Evolutionary conservation across 1,140 invertebrate genomes (phyloP).

Genomic region (Lithobius niger): DNA sequence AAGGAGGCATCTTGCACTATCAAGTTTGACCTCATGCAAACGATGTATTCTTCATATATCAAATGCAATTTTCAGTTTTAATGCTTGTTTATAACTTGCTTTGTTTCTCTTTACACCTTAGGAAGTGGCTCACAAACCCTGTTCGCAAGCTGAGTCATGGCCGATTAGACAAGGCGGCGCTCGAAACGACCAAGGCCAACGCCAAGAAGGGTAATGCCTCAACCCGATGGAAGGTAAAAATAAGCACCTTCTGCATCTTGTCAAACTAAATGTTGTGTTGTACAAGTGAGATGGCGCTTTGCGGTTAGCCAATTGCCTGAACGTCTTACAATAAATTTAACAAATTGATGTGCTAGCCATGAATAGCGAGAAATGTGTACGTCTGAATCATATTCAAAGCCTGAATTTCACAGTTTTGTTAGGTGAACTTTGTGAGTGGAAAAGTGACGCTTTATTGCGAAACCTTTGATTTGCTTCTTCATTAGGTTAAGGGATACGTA

Average conservation of each 20-base stretch:
- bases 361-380: no score
- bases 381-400: no score
- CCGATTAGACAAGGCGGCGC: slow-evolving; percentile 57
- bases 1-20: neutral
- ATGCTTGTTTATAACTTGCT: neutral
- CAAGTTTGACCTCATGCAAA: neutral
- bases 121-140: slow-evolving; percentile 82
- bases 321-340: slow-evolving; percentile 6
- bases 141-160: slow-evolving; percentile 77
- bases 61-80: neutral
- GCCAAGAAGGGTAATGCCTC: slow-evolving; percentile 22
- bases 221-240: slow-evolving; percentile 59
- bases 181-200: slow-evolving; percentile 15
- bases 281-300: no score
- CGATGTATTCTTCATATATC: neutral
- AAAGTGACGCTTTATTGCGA: no score
- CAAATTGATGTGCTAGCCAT: neutral
- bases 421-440: no score
- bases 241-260: no score
- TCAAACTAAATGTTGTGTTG: no score
- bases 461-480: no score
- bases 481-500: no score
- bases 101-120: slow-evolving; percentile 35
- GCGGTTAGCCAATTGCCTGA: no score
- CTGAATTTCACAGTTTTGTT: no score